These are phyloP conservation scores for Sinocyclocheilus anshuiensis DNA, from an alignment of 2,113 vertebrate genomes.

Conservation along the genomic window DNA sequence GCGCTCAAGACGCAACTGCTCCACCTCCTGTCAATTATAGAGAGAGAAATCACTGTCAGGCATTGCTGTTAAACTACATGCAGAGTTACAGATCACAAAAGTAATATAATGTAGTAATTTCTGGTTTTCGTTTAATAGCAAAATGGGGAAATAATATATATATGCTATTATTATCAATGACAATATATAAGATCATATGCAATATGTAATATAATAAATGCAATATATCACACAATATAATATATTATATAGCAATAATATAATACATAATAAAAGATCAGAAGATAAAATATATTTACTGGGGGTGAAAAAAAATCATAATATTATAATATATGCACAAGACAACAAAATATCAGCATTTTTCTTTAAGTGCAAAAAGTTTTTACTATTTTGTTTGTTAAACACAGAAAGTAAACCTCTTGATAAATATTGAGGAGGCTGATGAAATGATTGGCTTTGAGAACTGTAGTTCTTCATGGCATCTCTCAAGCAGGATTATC, in stretches of 20 bases:
- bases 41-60: background rate
- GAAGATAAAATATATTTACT: background rate
- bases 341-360: no score
- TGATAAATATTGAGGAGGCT: background rate
- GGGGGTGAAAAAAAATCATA: no score
- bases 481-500: conserved; percentile 34
- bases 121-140: background rate
- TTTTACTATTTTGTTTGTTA: background rate
- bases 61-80: background rate
- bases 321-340: no score
- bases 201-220: no score
- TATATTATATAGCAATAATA: background rate
- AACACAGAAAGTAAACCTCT: background rate
- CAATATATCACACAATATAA: background rate
- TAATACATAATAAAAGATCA: background rate
- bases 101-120: background rate
- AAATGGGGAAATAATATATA: background rate
- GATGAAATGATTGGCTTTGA: background rate
- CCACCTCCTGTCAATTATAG: conserved; percentile 80
- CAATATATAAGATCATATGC: background rate
- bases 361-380: background rate
- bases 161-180: background rate
- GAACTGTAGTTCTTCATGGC: background rate
- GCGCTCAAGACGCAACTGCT: conserved; percentile 86
- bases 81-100: background rate